A percentile compares a stretch with the other conserved stretches of the same genome.
Conservation (phyloP, 2,113 vertebrate species). For the Athene cunicularia region DNA sequence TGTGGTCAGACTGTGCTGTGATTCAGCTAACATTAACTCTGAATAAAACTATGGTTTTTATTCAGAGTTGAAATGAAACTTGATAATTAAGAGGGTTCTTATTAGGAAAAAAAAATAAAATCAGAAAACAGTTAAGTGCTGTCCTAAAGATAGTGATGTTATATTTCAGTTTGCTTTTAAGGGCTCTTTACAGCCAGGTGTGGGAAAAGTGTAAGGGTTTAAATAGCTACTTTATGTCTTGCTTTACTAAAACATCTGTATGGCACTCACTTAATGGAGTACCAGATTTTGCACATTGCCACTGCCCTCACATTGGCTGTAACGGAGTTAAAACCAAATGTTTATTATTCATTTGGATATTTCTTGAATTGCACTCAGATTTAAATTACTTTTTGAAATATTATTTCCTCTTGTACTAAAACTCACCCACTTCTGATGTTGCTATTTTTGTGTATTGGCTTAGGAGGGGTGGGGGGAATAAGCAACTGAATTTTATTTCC, state of each 20-base stretch:
- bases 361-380: not conserved
- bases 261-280: not conserved
- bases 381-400: not conserved
- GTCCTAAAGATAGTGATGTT: not conserved
- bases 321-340: not conserved
- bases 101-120: not conserved
- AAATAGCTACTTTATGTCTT: constrained; percentile 8
- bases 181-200: not conserved
- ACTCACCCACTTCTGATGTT: not conserved
- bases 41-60: not conserved
- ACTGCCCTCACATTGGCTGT: not conserved
- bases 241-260: not conserved
- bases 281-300: not conserved
- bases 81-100: not conserved
- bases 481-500: not conserved
- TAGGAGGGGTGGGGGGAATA: not conserved
- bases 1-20: not conserved
- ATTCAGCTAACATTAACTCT: not conserved
- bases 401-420: not conserved
- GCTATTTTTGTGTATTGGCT: not conserved
- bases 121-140: not conserved
- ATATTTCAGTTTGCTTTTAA: not conserved
- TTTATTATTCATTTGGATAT: not conserved
- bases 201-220: constrained; percentile 39
- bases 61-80: not conserved